Evolutionary conservation across 2,113 vertebrate genomes (phyloP).

Genomic region (Gila orcuttii): DNA sequence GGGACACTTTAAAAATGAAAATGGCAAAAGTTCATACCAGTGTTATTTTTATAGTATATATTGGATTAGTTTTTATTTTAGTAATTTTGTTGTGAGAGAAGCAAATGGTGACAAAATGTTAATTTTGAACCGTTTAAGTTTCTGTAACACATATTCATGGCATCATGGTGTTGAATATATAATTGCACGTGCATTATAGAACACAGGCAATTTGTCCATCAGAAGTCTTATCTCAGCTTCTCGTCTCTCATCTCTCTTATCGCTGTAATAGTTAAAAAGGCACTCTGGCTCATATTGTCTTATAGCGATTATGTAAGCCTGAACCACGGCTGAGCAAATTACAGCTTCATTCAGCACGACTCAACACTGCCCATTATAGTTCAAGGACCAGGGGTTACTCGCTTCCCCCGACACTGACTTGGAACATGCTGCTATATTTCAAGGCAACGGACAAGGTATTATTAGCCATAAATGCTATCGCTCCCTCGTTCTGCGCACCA

Average conservation of each 20-base stretch:
- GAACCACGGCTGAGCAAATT: constrained; percentile 50
- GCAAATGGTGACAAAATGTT: neutral
- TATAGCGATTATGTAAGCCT: constrained; percentile 48
- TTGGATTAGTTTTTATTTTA: neutral
- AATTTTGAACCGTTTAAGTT: neutral
- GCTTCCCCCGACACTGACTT: constrained; percentile 52
- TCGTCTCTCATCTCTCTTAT: constrained; percentile 21
- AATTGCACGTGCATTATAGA: constrained; percentile 6
- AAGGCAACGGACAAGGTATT: constrained; percentile 55
- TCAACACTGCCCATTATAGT: constrained; percentile 49
- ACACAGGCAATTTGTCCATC: neutral
- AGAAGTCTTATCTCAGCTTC: constrained; percentile 42
- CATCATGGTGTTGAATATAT: neutral
- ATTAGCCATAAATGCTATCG: constrained; percentile 47
- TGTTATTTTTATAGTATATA: neutral
- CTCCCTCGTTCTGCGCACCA: constrained; percentile 24
- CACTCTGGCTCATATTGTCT: constrained; percentile 30
- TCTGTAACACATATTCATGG: neutral
- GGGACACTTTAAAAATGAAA: too few species aligned
- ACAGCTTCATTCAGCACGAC: constrained; percentile 50
- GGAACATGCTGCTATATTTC: constrained; percentile 61
- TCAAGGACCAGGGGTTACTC: constrained; percentile 61
- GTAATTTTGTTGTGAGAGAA: neutral
- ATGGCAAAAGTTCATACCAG: too few species aligned
- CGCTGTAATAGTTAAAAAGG: constrained; percentile 35